A percentile compares a stretch with the other conserved stretches of the same genome.
Evolutionary conservation across 2,888 invertebrate genomes (phyloP).

Genomic region (Prenolepis imparis): DNA sequence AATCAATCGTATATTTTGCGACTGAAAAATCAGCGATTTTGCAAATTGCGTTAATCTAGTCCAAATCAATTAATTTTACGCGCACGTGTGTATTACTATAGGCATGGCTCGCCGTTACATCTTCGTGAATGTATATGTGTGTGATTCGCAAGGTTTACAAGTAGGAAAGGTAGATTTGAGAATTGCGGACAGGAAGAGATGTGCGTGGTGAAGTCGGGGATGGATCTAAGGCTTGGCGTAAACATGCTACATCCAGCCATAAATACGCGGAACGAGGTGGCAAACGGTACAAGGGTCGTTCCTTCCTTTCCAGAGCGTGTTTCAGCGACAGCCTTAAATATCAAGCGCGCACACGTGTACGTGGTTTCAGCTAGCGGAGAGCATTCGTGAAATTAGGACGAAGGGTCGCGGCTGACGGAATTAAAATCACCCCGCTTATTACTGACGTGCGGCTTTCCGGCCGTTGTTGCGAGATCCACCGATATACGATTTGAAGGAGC

Average conservation of each 20-base stretch:
- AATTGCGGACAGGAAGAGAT: conserved; percentile 40
- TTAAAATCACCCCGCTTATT: conserved; percentile 82
- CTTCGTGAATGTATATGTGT: conserved; percentile 62
- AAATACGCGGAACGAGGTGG: conserved; percentile 77
- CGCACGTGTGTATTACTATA: conserved; percentile 31
- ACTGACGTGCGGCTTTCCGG: conserved; percentile 76
- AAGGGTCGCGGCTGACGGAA: conserved; percentile 75
- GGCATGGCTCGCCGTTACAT: conserved; percentile 66
- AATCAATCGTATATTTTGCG: conserved; percentile 6
- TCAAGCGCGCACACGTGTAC: conserved; percentile 29
- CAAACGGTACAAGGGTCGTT: conserved; percentile 75
- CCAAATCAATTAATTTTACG: conserved; percentile 70
- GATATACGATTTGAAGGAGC: conserved; percentile 55
- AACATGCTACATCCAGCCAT: conserved; percentile 71
- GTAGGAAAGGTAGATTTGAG: conserved; percentile 62
- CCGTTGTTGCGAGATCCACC: conserved; percentile 63
- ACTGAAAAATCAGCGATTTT: conserved; percentile 47
- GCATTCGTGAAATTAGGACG: conserved; percentile 79
- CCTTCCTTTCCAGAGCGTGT: conserved; percentile 67
- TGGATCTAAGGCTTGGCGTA: conserved; percentile 69
- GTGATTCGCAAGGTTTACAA: conserved; percentile 54
- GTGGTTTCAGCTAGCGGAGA: conserved; percentile 50
- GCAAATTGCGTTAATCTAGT: conserved; percentile 38
- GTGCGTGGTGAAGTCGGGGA: conserved; percentile 16
- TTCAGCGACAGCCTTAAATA: conserved; percentile 24